phyloP scores from a whole-genome alignment of 1,140 invertebrate species.

The Aphelinus certus region DNA sequence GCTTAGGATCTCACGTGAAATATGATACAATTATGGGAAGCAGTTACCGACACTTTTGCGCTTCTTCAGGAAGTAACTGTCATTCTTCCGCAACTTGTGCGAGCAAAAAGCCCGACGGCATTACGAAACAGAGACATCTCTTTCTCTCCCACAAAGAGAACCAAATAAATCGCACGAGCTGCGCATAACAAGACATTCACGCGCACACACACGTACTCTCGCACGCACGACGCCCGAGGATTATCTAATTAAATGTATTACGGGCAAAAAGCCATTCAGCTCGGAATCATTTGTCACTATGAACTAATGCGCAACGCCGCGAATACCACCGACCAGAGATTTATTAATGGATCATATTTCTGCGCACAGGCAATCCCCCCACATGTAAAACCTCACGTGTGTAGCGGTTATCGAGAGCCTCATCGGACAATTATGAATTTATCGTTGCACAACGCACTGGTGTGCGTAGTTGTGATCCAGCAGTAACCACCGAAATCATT shows the following conservation, averaged over 20 bases:
- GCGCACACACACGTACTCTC: too few species aligned
- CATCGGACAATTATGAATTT: too few species aligned
- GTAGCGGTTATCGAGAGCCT: too few species aligned
- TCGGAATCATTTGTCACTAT: slow-evolving; percentile 5
- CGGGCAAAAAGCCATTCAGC: background rate
- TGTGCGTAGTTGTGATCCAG: too few species aligned
- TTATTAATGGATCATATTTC: too few species aligned
- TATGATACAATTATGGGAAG: slow-evolving; percentile 26
- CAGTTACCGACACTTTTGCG: slow-evolving; percentile 9
- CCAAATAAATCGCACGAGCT: slow-evolving; percentile 4
- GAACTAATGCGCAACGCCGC: background rate
- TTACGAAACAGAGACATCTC: background rate
- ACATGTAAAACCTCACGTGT: too few species aligned
- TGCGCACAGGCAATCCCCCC: too few species aligned
- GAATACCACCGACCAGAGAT: too few species aligned
- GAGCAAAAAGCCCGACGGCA: background rate
- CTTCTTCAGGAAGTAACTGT: slow-evolving; percentile 16
- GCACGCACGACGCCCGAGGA: background rate
- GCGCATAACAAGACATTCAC: too few species aligned
- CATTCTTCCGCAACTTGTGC: background rate
- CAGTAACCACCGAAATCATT: too few species aligned
- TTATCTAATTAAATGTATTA: slow-evolving; percentile 7
- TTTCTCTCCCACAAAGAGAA: background rate
- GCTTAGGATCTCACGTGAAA: background rate
- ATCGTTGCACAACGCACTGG: too few species aligned